A percentile compares a stretch with the other conserved stretches of the same genome.
These are phyloP conservation scores for Neelides folsomi DNA, from an alignment of 2,888 invertebrate genomes.

Conservation along the genomic window DNA sequence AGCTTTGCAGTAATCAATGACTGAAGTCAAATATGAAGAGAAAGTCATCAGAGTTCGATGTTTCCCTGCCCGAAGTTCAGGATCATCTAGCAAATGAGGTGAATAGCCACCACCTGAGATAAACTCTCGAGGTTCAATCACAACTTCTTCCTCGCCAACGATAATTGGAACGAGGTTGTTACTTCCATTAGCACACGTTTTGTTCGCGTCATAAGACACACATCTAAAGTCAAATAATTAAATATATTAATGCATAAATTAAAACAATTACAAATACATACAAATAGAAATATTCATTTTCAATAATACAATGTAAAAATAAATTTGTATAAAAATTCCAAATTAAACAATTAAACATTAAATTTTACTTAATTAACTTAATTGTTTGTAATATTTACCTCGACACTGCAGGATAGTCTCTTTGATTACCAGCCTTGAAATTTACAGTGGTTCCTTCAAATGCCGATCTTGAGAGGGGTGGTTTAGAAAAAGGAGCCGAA, in stretches of 20 bases:
- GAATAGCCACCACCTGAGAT: conserved; percentile 50
- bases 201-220: conserved; percentile 56
- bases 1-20: conserved; percentile 91
- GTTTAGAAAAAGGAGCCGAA: too few relatives aligned
- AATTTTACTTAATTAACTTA: too few relatives aligned
- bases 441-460: too few relatives aligned
- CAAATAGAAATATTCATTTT: not conserved
- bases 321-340: too few relatives aligned
- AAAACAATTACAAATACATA: not conserved
- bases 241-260: conserved; percentile 48
- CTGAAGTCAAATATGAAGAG: conserved; percentile 51
- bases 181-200: conserved; percentile 40
- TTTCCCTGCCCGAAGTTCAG: conserved; percentile 72
- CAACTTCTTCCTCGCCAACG: conserved; percentile 4
- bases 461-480: too few relatives aligned
- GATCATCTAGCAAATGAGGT: conserved; percentile 83
- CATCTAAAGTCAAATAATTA: conserved; percentile 51
- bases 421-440: not conserved
- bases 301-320: too few relatives aligned
- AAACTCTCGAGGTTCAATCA: conserved; percentile 8
- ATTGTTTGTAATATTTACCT: not conserved
- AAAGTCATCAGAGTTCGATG: conserved; percentile 69
- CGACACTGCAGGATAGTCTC: conserved; percentile 5
- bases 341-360: too few relatives aligned
- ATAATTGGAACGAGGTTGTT: conserved; percentile 3